A percentile compares a stretch with the other conserved stretches of the same genome.
These are phyloP conservation scores for Nibea albiflora DNA, from an alignment of 2,113 vertebrate genomes.

Conservation along the genomic window DNA sequence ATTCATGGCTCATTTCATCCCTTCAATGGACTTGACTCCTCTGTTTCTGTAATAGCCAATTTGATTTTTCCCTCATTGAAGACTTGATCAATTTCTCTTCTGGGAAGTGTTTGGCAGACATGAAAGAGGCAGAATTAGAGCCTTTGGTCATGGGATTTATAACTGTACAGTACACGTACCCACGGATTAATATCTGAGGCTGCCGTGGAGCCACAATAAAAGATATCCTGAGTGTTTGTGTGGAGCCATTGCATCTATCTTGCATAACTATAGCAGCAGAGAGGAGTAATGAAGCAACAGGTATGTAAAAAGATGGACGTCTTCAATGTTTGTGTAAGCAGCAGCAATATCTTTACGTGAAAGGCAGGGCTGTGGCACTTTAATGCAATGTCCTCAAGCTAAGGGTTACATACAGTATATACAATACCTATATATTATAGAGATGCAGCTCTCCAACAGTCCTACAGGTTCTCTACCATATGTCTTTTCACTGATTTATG, in stretches of 20 bases:
- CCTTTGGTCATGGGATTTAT: constrained; percentile 51
- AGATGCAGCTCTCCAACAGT: not conserved
- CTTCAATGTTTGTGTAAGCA: not conserved
- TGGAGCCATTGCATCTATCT: constrained; percentile 3
- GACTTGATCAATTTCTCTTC: constrained; percentile 80
- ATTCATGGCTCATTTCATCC: constrained; percentile 81
- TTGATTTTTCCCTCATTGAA: constrained; percentile 79
- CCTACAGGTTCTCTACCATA: not conserved
- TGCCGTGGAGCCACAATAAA: constrained; percentile 14
- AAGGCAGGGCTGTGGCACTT: not conserved
- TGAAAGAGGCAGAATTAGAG: constrained; percentile 63
- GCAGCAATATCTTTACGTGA: not conserved
- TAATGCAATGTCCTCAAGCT: not conserved
- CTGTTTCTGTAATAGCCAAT: constrained; percentile 81
- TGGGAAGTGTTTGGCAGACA: constrained; percentile 66
- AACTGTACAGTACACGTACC: constrained; percentile 22
- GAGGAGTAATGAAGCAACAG: constrained; percentile 23
- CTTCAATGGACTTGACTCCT: constrained; percentile 75
- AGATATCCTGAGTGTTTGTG: constrained; percentile 16
- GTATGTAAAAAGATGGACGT: not conserved
- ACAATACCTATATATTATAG: not conserved
- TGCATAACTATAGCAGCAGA: not conserved
- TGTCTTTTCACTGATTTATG: too few species aligned
- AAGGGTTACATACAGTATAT: not conserved
- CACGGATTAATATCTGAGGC: constrained; percentile 20